Evolutionary conservation across 2,797 vertebrate species (phyloP).

Genomic region (Acomys russatus): DNA sequence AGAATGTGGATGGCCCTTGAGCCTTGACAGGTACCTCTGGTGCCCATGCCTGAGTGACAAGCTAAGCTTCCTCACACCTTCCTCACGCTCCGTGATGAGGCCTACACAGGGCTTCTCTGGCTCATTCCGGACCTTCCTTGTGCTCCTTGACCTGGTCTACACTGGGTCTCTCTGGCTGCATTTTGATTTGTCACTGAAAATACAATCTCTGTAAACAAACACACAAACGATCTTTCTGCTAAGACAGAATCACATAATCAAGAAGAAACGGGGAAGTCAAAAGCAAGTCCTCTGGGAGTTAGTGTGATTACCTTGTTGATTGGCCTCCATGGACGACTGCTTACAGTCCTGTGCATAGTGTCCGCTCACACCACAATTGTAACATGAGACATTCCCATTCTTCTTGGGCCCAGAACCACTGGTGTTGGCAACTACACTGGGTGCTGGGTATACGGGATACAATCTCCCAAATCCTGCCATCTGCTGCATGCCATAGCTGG

Average conservation of each 20-base stretch:
- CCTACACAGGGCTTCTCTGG: conserved; percentile 80
- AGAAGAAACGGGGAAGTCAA: conserved; percentile 85
- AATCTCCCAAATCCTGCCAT: conserved; percentile 94
- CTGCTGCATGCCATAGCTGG: conserved; percentile 95
- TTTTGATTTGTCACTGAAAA: conserved; percentile 83
- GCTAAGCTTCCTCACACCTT: not conserved
- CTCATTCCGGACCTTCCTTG: conserved; percentile 62
- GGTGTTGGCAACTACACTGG: conserved; percentile 92
- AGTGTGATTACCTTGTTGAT: conserved; percentile 95
- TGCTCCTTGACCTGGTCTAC: conserved; percentile 80
- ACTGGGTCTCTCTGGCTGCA: conserved; percentile 71
- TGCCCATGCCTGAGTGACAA: not conserved
- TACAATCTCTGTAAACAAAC: conserved; percentile 78
- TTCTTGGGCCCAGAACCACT: conserved; percentile 93
- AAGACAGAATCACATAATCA: conserved; percentile 83
- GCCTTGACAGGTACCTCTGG: not conserved
- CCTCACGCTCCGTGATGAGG: conserved; percentile 74
- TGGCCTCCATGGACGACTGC: conserved; percentile 95
- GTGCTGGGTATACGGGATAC: conserved; percentile 92
- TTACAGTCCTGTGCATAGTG: conserved; percentile 97
- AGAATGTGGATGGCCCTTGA: conserved; percentile 53
- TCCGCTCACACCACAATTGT: conserved; percentile 96
- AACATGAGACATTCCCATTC: conserved; percentile 95
- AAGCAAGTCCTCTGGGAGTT: conserved; percentile 91
- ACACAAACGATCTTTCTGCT: conserved; percentile 84